Base-by-base conservation (phyloP, 1,140 invertebrate species). In the Drosophila hydei region DNA sequence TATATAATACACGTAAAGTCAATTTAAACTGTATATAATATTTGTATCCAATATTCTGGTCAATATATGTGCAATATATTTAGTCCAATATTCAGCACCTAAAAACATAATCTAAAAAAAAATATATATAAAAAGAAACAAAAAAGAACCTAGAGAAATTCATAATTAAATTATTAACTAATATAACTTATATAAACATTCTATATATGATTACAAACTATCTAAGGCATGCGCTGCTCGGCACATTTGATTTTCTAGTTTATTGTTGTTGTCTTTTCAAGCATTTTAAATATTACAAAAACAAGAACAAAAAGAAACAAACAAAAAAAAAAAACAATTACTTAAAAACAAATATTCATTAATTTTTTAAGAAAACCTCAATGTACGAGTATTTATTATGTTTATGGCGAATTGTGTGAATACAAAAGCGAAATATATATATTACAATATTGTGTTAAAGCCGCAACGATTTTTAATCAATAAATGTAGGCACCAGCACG, bases 371-470 rank as follows among this genome's bases (percentile, higher is more conserved):
- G 43, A 45, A 19, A 45, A 55, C 65, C 56, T 61, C 64, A 73
- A 74, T 69, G 65, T 71, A 71, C 65, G 68, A 71, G 45, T 65
- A 71, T 65, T 50, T 71, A 64, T 62, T 75, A 64, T 75, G 72
- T 75, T 64, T 75, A 71, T 71, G 55, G 48, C 55, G 33, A 80
- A 87, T 78, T 84, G 50, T 76, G 73, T 77, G 64, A 74, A 72
- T 69, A 63, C 51, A 61, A 42, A 77, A 58, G 47, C 54, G 60
- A 76, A 72, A 75, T 42, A 42, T 62, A 79, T 76, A 77, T 88
- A 89, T 84, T 84, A 77, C 76, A 89, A 75, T 70, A 89, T 84
- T 89, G 84, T 89, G 84, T 89, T 89, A 61, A 78, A 71, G 36
- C 42, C 64, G 40, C 42, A 11, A 21, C 16, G 27, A 16, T 77